phyloP scores from a whole-genome alignment of 2,113 vertebrate species.

The Cottus gobio region DNA sequence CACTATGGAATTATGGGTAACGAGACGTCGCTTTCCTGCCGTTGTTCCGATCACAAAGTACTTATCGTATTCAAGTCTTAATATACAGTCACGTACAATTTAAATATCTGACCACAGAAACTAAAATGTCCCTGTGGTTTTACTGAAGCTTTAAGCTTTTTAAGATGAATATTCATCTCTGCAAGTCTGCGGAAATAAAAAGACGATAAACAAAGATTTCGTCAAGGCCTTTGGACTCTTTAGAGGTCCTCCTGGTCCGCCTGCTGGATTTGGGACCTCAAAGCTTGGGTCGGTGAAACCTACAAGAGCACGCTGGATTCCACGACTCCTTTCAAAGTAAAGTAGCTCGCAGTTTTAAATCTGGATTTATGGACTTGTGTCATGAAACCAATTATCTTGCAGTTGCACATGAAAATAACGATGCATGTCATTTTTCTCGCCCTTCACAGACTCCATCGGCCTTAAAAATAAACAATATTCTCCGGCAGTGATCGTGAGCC shows the following conservation, averaged over 20 bases:
- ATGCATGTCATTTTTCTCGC: neutral
- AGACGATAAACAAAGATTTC: neutral
- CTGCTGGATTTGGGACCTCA: neutral
- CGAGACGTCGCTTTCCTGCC: too few relatives aligned
- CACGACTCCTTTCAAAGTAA: neutral
- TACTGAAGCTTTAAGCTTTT: neutral
- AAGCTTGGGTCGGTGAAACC: neutral
- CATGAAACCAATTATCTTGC: neutral
- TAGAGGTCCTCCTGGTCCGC: neutral
- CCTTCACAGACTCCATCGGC: neutral
- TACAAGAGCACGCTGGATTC: neutral
- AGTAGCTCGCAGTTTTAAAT: too few relatives aligned
- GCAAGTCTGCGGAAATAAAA: neutral
- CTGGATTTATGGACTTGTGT: neutral
- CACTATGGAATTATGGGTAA: neutral
- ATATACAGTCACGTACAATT: constrained; percentile 29
- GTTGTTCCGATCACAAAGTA: too few relatives aligned
- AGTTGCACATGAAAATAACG: neutral
- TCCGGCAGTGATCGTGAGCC: neutral
- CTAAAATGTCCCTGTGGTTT: constrained; percentile 1
- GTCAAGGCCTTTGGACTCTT: neutral
- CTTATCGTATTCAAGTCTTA: too few relatives aligned
- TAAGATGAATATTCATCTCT: neutral
- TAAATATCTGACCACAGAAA: constrained; percentile 4
- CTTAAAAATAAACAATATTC: neutral